phyloP scores from a whole-genome alignment of 2,888 invertebrate genomes.

The Chymomyza fuscimana region DNA sequence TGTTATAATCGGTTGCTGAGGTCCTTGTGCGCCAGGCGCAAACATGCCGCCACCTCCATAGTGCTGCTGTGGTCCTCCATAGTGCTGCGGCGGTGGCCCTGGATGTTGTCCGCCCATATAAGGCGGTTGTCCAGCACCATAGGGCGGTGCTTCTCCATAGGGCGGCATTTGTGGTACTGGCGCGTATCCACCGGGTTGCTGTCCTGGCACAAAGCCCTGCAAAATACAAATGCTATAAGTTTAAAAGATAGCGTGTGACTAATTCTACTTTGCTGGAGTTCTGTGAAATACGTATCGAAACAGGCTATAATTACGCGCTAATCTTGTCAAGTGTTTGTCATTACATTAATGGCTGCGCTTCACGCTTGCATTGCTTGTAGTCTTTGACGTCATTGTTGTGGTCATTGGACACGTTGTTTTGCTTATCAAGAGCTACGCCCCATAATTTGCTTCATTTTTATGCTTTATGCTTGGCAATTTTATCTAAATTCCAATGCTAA shows the following conservation, averaged over 20 bases:
- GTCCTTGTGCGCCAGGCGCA: conserved; percentile 54
- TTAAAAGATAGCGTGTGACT: background rate
- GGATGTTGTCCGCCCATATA: conserved; percentile 31
- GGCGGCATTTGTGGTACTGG: conserved; percentile 78
- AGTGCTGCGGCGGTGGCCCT: conserved; percentile 32
- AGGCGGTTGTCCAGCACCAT: conserved; percentile 41
- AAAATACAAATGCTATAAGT: conserved; percentile 13
- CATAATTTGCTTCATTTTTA: background rate
- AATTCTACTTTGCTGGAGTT: background rate
- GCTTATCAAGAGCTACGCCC: conserved; percentile 4
- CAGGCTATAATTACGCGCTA: background rate
- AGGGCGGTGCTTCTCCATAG: conserved; percentile 58
- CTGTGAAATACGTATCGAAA: background rate
- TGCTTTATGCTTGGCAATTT: background rate
- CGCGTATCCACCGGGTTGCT: conserved; percentile 68
- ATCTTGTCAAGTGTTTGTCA: background rate
- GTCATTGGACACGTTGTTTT: background rate
- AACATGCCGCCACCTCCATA: conserved; percentile 23
- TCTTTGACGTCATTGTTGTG: background rate
- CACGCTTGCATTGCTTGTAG: background rate
- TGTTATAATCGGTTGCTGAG: conserved; percentile 70
- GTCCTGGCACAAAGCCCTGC: conserved; percentile 71
- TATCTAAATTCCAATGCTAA: too few species aligned
- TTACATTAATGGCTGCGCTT: background rate
- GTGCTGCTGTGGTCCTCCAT: conserved; percentile 44